phyloP scores from a whole-genome alignment of 2,797 vertebrate genomes.

The Schizothorax lantsangensis region DNA sequence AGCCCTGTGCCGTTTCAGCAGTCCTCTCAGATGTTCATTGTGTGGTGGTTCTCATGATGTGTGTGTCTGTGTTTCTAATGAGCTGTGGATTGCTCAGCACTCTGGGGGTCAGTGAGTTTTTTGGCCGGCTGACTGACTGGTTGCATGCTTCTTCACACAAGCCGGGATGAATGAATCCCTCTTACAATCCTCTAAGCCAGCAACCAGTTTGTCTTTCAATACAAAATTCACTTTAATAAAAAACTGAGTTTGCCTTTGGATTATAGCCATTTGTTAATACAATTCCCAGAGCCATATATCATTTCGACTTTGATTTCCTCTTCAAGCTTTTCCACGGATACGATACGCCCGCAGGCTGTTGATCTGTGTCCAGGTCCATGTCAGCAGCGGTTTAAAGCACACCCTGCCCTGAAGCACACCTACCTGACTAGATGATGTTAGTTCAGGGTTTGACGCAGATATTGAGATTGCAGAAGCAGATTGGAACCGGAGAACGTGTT shows the following conservation, averaged over 20 bases:
- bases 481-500: neutral
- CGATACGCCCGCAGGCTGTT: neutral
- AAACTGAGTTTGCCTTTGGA: neutral
- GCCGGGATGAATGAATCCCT: slow-evolving; percentile 10
- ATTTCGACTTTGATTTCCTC: neutral
- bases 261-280: neutral
- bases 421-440: neutral
- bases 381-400: neutral
- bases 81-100: slow-evolving; percentile 29
- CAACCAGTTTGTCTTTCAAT: neutral
- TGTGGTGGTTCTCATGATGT: neutral
- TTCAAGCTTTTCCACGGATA: neutral
- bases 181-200: slow-evolving; percentile 8
- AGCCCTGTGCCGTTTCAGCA: neutral
- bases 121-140: neutral
- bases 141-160: slow-evolving; percentile 13
- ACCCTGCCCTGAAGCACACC: slow-evolving; percentile 30
- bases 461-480: neutral
- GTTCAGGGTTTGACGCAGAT: slow-evolving; percentile 7
- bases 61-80: slow-evolving; percentile 14
- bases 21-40: neutral
- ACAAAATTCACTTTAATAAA: neutral
- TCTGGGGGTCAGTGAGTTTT: slow-evolving; percentile 8
- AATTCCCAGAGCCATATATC: neutral
- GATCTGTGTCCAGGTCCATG: neutral